Base-by-base conservation (phyloP, 2,797 vertebrate species). In the Gouania willdenowi region DNA sequence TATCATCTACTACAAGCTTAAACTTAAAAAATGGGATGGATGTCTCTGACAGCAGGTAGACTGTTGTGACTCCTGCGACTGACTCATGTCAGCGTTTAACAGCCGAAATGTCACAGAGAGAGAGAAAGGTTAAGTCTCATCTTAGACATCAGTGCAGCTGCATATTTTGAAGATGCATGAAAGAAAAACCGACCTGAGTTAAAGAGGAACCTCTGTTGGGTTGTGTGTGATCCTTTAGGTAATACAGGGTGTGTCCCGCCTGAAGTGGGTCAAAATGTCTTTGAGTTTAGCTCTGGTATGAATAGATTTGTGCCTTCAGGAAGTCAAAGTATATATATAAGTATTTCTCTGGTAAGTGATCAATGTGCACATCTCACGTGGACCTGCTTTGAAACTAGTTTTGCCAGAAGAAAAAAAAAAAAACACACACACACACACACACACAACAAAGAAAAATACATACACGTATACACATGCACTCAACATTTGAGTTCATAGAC, bases 261-360 rank as follows among this genome's bases (percentile, higher is more conserved):
- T 6, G 1, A 11, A 14, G 25, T 17, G 2, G 1, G 20, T 28
- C 9, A 15, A 25, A 17, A 41, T 43, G 19, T 30, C 2, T 39
- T 23, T 33, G 3, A 10, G 2, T 15, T 17, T 17, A 17, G 38
- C 52, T 48, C 51, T 27, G 51, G 58, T 55, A 55, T 72, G 58
- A 26, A n/a, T 26, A 30, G 37, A 15, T 25, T 24, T 40, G n/a
- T 30, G 41, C 26, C 34, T 60, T 27, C 2, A 46, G 14, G 21
- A 25, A n/a, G 14, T 5, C 10, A 26, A 34, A 9, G 16, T 6
- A n/a, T n/a, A n/a, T n/a, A n/a, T n/a, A n/a, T n/a, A n/a, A n/a
- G n/a, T n/a, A n/a, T n/a, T n/a, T n/a, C n/a, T n/a, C n/a, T n/a
- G n/a, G n/a, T n/a, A n/a, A n/a, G n/a, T n/a, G n/a, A n/a, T n/a